phyloP scores from a whole-genome alignment of 2,888 invertebrate genomes.

The Bedellia somnulentella region DNA sequence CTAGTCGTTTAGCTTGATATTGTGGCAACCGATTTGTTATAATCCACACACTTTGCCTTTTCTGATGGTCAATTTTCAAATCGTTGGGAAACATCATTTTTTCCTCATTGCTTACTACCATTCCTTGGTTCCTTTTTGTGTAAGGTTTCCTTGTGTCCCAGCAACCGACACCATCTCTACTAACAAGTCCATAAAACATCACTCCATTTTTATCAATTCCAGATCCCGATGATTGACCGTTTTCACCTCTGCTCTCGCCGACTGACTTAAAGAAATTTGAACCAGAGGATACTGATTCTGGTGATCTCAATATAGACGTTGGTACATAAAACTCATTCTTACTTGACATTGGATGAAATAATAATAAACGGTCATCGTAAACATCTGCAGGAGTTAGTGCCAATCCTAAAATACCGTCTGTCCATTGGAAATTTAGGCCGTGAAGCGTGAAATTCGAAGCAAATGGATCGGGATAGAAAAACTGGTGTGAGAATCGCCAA shows the following conservation, averaged over 20 bases:
- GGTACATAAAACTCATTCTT: conserved; percentile 76
- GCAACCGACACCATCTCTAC: conserved; percentile 74
- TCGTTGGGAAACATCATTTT: conserved; percentile 81
- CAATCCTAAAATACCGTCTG: conserved; percentile 78
- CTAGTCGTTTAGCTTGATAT: conserved; percentile 67
- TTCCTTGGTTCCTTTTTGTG: conserved; percentile 60
- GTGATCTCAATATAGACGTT: conserved; percentile 66
- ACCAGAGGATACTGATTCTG: conserved; percentile 33
- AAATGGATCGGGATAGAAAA: conserved; percentile 72
- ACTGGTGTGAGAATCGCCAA: conserved; percentile 68
- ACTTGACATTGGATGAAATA: conserved; percentile 82
- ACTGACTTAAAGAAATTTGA: conserved; percentile 29
- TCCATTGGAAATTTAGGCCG: conserved; percentile 78
- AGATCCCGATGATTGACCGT: conserved; percentile 74
- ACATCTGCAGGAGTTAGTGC: conserved; percentile 63
- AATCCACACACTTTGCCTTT: conserved; percentile 73
- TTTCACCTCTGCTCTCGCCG: conserved; percentile 57
- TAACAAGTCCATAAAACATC: conserved; percentile 79
- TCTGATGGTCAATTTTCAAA: conserved; percentile 72
- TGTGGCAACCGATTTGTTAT: conserved; percentile 75
- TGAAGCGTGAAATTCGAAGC: conserved; percentile 75
- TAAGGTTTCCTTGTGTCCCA: conserved; percentile 79
- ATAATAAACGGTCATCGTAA: conserved; percentile 64
- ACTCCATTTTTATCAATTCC: conserved; percentile 71
- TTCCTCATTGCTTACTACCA: conserved; percentile 63